Conservation (phyloP, 2,113 vertebrate genomes). For the Bufo bufo region DNA sequence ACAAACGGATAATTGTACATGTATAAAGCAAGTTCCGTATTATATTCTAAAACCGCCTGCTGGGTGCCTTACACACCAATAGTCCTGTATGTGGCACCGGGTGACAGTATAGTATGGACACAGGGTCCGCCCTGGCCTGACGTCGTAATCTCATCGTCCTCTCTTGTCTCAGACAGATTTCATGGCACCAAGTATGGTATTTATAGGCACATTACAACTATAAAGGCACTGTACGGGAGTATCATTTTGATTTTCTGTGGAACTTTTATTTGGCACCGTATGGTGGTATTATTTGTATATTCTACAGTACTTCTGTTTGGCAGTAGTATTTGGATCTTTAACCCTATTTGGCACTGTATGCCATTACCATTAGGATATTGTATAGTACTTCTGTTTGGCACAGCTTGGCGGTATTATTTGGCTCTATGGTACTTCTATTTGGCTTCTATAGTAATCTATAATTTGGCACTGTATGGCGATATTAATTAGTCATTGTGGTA, state of each 20-base stretch:
- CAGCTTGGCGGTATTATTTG: neutral
- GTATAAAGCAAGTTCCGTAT: neutral
- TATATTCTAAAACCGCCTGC: neutral
- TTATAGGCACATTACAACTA: neutral
- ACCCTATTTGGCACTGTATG: no score
- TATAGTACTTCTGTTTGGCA: no score
- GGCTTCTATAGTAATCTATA: no score
- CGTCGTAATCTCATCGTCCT: neutral
- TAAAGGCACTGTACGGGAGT: neutral
- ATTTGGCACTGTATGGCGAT: no score
- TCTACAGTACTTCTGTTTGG: no score
- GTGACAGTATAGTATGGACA: neutral
- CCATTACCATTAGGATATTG: no score
- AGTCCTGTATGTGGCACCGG: neutral
- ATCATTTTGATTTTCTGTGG: no score
- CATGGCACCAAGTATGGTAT: neutral
- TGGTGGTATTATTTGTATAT: no score
- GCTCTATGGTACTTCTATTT: no score
- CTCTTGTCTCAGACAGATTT: neutral
- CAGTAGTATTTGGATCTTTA: neutral
- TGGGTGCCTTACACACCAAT: neutral
- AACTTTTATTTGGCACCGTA: no score
- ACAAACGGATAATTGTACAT: neutral
- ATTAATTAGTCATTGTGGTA: neutral
- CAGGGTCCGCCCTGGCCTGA: neutral